Conservation (phyloP, 2,113 vertebrate genomes). For the Psilopsiagon aymara region DNA sequence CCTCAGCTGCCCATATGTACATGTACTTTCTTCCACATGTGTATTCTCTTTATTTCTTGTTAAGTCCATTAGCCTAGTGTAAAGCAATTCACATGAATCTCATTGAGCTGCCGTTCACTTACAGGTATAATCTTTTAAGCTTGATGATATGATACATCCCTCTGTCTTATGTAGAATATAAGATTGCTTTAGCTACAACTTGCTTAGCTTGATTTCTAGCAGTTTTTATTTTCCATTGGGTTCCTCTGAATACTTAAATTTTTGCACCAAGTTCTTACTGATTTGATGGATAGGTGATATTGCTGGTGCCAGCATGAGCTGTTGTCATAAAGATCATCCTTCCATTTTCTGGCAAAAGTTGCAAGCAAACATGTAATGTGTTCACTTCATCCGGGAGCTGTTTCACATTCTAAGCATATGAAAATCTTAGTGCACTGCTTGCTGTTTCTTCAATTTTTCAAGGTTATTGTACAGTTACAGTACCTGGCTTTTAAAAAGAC, state of each 20-base stretch:
- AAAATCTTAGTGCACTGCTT: not conserved
- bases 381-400: not conserved
- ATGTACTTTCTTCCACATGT: not conserved
- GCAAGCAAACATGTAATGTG: fast-evolving
- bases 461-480: not conserved
- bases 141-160: not conserved
- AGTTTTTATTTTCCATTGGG: not conserved
- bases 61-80: not conserved
- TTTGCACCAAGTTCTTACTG: not conserved
- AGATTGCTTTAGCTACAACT: not conserved
- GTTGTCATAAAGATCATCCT: not conserved
- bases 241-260: not conserved
- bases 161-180: not conserved
- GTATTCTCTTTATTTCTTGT: not conserved
- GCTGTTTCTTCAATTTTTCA: not conserved
- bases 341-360: not conserved
- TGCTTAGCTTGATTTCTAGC: not conserved
- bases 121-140: not conserved
- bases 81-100: not conserved
- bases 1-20: fast-evolving
- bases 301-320: not conserved
- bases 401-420: not conserved
- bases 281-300: not conserved
- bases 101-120: not conserved
- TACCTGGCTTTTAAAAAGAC: not conserved